phyloP scores from a whole-genome alignment of 1,140 invertebrate species.

The Chlorops oryzae region DNA sequence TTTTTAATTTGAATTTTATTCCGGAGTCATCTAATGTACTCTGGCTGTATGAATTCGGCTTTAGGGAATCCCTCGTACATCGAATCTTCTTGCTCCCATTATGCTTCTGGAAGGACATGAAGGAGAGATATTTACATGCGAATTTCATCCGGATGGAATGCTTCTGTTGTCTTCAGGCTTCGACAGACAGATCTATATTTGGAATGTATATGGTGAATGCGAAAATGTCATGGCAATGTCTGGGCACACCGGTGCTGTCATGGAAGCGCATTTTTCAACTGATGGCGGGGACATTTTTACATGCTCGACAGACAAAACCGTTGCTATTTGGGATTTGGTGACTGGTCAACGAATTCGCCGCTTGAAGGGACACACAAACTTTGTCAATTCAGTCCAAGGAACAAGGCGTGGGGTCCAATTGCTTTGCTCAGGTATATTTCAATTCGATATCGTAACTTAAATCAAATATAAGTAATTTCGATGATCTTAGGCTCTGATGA shows the following conservation, averaged over 20 bases:
- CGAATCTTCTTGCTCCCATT: constrained; percentile 84
- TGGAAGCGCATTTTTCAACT: constrained; percentile 93
- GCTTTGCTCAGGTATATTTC: constrained; percentile 87
- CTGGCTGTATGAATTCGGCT: too few species aligned
- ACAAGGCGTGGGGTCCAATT: constrained; percentile 82
- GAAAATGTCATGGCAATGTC: constrained; percentile 90
- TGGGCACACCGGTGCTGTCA: constrained; percentile 93
- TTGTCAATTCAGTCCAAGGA: constrained; percentile 80
- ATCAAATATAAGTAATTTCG: too few species aligned
- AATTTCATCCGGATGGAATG: constrained; percentile 95
- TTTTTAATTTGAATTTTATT: too few species aligned
- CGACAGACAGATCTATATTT: constrained; percentile 92
- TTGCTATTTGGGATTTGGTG: constrained; percentile 92
- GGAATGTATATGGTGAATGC: constrained; percentile 97
- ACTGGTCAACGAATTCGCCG: constrained; percentile 84
- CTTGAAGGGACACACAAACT: constrained; percentile 83
- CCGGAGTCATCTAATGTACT: too few species aligned
- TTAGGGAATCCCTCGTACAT: constrained; percentile 68
- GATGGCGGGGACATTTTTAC: constrained; percentile 88
- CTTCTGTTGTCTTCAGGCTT: constrained; percentile 93
- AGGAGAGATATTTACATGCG: constrained; percentile 88
- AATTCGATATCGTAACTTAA: too few species aligned
- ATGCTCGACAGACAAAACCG: constrained; percentile 89
- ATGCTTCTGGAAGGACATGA: constrained; percentile 96
- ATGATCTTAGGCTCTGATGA: constrained; percentile 97